Conservation (phyloP, 2,888 invertebrate genomes). For the Cantharis flavilabris region DNA sequence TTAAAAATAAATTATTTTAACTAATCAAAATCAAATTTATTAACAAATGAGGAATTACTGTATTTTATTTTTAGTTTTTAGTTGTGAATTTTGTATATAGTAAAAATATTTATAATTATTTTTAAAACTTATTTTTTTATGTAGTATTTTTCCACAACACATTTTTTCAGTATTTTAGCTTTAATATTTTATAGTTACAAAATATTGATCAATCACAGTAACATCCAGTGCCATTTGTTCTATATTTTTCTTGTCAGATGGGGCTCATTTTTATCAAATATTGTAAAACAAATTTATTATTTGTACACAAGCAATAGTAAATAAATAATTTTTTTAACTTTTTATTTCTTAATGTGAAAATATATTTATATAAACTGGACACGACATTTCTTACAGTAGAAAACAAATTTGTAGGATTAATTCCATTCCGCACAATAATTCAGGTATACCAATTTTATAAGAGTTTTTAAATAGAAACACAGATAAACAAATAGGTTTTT, state of each 20-base stretch:
- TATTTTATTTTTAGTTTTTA: constrained; percentile 3
- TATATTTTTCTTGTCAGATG: constrained; percentile 9
- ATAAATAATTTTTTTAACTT: constrained; percentile 22
- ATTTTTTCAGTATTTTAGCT: constrained; percentile 30
- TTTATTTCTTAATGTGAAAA: neutral
- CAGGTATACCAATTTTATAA: no score
- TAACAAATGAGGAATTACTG: neutral
- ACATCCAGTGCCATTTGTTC: constrained; percentile 25
- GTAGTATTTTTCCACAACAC: constrained; percentile 32
- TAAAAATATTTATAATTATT: constrained; percentile 31
- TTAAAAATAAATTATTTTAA: neutral
- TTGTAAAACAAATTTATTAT: constrained; percentile 23
- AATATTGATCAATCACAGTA: constrained; percentile 12
- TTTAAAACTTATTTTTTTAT: constrained; percentile 33
- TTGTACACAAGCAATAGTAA: constrained; percentile 27
- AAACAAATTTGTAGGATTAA: no score
- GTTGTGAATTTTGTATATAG: constrained; percentile 33
- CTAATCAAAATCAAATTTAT: neutral
- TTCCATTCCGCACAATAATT: no score
- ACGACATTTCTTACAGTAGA: neutral
- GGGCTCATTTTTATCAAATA: constrained; percentile 17
- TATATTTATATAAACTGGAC: neutral
- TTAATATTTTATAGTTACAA: constrained; percentile 21
- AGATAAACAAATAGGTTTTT: no score
- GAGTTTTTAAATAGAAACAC: no score